A percentile compares a stretch with the other conserved stretches of the same genome.
These are phyloP conservation scores for Bostrychus sinensis DNA, from an alignment of 2,113 vertebrate species.

Conservation along the genomic window DNA sequence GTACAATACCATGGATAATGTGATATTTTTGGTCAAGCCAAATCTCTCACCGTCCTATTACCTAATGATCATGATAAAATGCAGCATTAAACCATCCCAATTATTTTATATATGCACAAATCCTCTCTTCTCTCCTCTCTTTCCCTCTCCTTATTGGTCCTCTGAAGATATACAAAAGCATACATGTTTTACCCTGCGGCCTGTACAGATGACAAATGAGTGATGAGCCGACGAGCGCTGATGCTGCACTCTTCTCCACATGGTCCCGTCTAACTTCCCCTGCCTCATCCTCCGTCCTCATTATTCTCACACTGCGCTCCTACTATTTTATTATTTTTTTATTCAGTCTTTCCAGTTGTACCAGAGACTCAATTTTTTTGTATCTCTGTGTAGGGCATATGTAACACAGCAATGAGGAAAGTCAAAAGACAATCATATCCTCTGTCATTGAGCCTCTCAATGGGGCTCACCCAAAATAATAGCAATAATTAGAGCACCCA, in stretches of 20 bases:
- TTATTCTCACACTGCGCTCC: constrained; percentile 2
- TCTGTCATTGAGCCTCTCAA: constrained; percentile 28
- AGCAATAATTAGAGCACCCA: no score
- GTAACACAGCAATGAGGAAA: constrained; percentile 16
- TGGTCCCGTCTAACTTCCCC: background rate
- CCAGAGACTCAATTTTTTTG: background rate
- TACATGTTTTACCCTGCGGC: constrained; percentile 30
- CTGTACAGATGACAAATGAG: constrained; percentile 61
- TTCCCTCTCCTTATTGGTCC: constrained; percentile 1
- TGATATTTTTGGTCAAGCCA: no score
- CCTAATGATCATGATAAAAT: background rate
- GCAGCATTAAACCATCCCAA: background rate
- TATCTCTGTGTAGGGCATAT: background rate
- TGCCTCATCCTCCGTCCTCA: background rate
- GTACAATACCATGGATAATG: no score
- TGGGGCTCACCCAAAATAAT: constrained; percentile 7
- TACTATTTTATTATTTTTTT: background rate
- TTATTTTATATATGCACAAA: background rate
- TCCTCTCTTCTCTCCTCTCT: background rate
- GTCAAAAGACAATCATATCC: constrained; percentile 25
- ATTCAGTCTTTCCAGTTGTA: constrained; percentile 15
- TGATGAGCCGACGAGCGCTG: constrained; percentile 54
- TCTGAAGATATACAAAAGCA: constrained; percentile 38
- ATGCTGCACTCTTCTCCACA: constrained; percentile 50
- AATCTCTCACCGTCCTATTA: no score